Conservation (phyloP, 2,888 invertebrate genomes). For the Platycheirus rosarum region DNA sequence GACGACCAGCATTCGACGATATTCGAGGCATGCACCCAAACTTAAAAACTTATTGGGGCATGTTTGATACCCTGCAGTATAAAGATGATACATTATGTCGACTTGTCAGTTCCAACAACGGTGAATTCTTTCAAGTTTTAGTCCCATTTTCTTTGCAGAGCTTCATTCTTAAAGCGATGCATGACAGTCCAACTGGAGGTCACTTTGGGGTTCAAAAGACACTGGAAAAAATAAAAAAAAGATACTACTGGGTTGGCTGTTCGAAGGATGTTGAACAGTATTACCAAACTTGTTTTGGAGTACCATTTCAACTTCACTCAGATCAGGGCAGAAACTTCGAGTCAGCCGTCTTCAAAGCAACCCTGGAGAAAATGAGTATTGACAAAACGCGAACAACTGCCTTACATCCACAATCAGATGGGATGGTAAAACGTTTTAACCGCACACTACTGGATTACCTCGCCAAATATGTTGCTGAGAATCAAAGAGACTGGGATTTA, state of each 20-base stretch:
- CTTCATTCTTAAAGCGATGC: too few species aligned
- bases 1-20: not conserved
- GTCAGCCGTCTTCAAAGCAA: not conserved
- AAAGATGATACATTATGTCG: not conserved
- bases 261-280: not conserved
- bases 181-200: not conserved
- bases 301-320: conserved; percentile 51
- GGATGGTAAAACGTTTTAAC: too few species aligned
- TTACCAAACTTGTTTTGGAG: conserved; percentile 37
- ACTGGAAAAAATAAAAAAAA: too few species aligned
- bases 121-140: conserved; percentile 18
- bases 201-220: too few species aligned
- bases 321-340: conserved; percentile 60
- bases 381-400: conserved; percentile 75
- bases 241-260: too few species aligned
- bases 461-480: conserved; percentile 54
- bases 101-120: conserved; percentile 32
- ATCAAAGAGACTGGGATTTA: conserved; percentile 63
- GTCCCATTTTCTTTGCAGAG: not conserved
- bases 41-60: not conserved
- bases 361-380: conserved; percentile 49
- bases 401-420: conserved; percentile 70
- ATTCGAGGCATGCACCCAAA: not conserved
- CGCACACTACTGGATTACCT: conserved; percentile 72
- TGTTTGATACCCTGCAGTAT: not conserved